Base-by-base conservation (phyloP, 2,113 vertebrate species). In the Nicator chloris region DNA sequence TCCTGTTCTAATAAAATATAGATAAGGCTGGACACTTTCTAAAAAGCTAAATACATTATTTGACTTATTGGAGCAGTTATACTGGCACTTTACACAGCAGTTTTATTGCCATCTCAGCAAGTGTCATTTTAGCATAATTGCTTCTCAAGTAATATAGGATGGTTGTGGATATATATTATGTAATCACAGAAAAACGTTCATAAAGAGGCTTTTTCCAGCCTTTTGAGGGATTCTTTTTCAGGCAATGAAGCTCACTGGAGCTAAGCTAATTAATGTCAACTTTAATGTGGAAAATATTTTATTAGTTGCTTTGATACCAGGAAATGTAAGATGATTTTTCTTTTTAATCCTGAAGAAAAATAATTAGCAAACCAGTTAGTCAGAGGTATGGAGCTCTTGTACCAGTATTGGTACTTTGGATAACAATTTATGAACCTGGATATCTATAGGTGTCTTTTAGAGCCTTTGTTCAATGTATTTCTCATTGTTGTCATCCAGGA, bases 251-350 rank as follows among this genome's bases (percentile, higher is more conserved):
- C 57, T 90, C 33, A 66, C 27, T n/a, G 78, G 47, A 68, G 61
- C 50, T 71, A 47, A 88, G 79, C 61, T 85, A 90, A 90, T 92
- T 80, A 93, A 88, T 88, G 70, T 82, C 86, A 92, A 26, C 50
- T 90, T 90, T 93, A 85, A 90, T 82, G 61, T 15, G 20, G 56
- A 85, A 93, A 92, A 85, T 88, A 75, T 90, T 93, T 86, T 90
- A 85, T 88, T 61, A 15, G 33, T 82, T 88, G 18, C 66, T 95
- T 94, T 92, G 65, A 68, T 90, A 82, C 14, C 21, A 30, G 44
- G 56, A 86, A 85, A 76, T 45, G 20, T 80, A 54, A 37, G 26
- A 72, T 37, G 14, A 75, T 80, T 91, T 70, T 86, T 71, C 47
- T 65, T 59, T 90, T 82, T 80, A 24, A 56, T 24, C 33, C 57